Base-by-base conservation (phyloP, 2,113 vertebrate species). In the Macrotus californicus region DNA sequence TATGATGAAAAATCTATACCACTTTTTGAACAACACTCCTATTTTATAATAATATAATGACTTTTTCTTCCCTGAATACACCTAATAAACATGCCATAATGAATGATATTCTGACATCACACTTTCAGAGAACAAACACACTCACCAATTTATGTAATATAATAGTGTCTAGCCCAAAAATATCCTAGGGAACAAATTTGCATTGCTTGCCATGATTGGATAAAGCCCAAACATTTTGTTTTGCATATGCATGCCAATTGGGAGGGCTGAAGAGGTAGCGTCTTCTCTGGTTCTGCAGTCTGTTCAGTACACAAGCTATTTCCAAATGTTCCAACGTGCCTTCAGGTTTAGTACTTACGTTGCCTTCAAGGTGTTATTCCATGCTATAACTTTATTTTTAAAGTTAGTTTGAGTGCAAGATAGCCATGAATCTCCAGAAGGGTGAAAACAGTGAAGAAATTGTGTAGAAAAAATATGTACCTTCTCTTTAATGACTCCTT, bases 301-400 rank as follows among this genome's bases (percentile, higher is more conserved):
- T 34, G 31, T 24, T 34, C 26, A 79, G 19, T 18, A 29, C 15
- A 73, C n/a, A 26, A 41, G 29, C 31, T 91, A 46, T 81, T 87
- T 87, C 43, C 29, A 52, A 36, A 26, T 64, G 22, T 93, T 82
- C 66, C 48, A 61, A 43, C 18, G 14, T 48, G 19, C 2, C 66
- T 94, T 79, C 19, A 34, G 41, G n/a, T 52, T 70, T 79, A 64
- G 61, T 22, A 22, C 41, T 79, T 87, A 34, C 39, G 82, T 75
- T 67, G 24, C 3, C 48, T 39, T 72, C 34, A 56, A 29, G 34
- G 21, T 59, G 34, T 67, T 87, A 81, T 72, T 72, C 82, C 91
- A 29, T 46, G 50, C 52, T 79, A 56, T 67, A 67, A 61, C 61
- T 89, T 83, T n/a, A 77, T 61, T 84, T 94, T 85, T 85, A 75